phyloP scores from a whole-genome alignment of 37 sponge, comb jelly and placozoan species.

The Halichondria panicea region DNA sequence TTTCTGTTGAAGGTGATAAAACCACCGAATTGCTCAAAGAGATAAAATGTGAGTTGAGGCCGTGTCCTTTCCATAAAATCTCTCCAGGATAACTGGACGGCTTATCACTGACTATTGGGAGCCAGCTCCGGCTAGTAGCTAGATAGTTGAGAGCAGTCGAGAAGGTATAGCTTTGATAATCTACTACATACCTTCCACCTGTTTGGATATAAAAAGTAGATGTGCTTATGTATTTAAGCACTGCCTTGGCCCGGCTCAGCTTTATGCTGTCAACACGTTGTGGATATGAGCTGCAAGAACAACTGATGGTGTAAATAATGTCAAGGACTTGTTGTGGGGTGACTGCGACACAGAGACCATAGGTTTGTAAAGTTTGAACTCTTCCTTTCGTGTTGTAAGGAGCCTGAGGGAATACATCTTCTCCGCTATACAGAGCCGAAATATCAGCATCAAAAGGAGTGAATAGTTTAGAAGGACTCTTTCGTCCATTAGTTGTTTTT shows the following conservation, averaged over 20 bases:
- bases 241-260: slow-evolving; percentile 32
- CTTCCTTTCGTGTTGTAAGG: not conserved
- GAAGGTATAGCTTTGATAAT: not conserved
- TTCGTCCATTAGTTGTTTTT: not conserved
- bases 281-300: not conserved
- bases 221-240: slow-evolving; percentile 17
- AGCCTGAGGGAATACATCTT: slow-evolving; percentile 30
- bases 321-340: slow-evolving; percentile 32
- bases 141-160: slow-evolving; percentile 4
- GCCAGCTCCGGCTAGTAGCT: slow-evolving; percentile 17
- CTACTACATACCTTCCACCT: not conserved
- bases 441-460: slow-evolving; percentile 18
- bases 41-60: slow-evolving; percentile 20
- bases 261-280: not conserved
- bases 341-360: slow-evolving; percentile 12
- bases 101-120: slow-evolving; percentile 23
- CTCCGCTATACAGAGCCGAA: slow-evolving; percentile 4
- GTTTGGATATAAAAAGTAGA: not conserved
- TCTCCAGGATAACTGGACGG: slow-evolving; percentile 35
- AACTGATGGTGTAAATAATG: slow-evolving; percentile 25
- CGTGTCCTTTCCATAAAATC: slow-evolving; percentile 45
- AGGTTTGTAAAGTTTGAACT: no score
- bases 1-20: not conserved
- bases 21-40: not conserved
- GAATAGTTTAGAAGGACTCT: no score